These are phyloP conservation scores for Psix sp. DNA, from an alignment of 1,140 invertebrate genomes.

Conservation along the genomic window DNA sequence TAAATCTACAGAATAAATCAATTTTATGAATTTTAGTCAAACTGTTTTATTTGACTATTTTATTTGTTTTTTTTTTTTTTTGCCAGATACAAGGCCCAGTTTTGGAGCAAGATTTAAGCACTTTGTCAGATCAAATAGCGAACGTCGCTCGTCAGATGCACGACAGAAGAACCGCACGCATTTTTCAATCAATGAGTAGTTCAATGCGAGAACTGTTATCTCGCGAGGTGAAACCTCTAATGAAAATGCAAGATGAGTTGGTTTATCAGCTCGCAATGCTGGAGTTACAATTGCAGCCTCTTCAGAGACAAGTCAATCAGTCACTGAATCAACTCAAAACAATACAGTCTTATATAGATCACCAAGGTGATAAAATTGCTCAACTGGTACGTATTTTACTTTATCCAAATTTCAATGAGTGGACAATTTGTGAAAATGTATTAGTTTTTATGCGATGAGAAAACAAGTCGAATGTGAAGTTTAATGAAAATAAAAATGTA, in stretches of 20 bases:
- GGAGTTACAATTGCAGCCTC: slow-evolving; percentile 83
- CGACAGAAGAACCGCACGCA: slow-evolving; percentile 82
- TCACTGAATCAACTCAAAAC: slow-evolving; percentile 84
- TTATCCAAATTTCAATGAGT: no score
- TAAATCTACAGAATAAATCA: no score
- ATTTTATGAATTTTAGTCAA: no score
- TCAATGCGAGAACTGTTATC: slow-evolving; percentile 81
- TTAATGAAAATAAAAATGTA: no score
- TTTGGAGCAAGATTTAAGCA: slow-evolving; percentile 83
- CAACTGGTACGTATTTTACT: no score
- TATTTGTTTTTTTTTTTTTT: neutral
- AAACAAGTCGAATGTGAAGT: no score
- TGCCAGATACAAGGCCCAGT: slow-evolving; percentile 80
- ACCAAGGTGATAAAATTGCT: slow-evolving; percentile 84
- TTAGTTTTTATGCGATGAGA: no score
- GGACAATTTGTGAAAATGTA: no score
- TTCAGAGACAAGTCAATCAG: slow-evolving; percentile 83
- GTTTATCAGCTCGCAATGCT: slow-evolving; percentile 85
- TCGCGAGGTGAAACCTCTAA: slow-evolving; percentile 82
- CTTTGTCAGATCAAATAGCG: slow-evolving; percentile 85
- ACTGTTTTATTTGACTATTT: no score
- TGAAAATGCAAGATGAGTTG: slow-evolving; percentile 82
- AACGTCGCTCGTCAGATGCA: slow-evolving; percentile 84
- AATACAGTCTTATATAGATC: slow-evolving; percentile 85
- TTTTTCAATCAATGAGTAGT: slow-evolving; percentile 81